These are phyloP conservation scores for Porites evermanni DNA, from an alignment of 92 coral and sea anemone species.

Conservation along the genomic window DNA sequence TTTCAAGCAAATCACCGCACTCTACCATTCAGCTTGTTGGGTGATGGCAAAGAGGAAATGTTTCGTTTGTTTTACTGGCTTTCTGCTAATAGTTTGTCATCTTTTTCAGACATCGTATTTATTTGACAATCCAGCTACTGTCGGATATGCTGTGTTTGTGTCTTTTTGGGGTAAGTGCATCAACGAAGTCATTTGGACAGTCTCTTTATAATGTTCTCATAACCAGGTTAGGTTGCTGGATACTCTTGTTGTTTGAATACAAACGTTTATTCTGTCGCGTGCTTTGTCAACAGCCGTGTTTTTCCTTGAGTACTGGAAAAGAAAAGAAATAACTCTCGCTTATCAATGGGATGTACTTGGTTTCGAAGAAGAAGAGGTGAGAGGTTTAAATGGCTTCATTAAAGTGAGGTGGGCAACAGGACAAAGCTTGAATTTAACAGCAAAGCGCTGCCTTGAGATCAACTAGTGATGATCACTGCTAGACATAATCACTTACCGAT, in stretches of 20 bases:
- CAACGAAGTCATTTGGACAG: not conserved
- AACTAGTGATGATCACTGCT: no score
- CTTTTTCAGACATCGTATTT: constrained; percentile 77
- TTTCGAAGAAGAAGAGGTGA: constrained; percentile 88
- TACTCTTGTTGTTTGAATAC: not conserved
- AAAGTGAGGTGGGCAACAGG: no score
- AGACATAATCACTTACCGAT: no score
- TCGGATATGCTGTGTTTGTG: constrained; percentile 83
- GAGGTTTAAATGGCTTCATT: no score
- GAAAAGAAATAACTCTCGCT: constrained; percentile 86
- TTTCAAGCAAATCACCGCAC: no score
- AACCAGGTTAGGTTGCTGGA: no score
- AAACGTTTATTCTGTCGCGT: not conserved
- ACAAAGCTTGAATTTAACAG: no score
- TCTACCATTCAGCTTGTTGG: no score
- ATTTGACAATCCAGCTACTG: constrained; percentile 91
- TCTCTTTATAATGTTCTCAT: not conserved
- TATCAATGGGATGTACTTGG: constrained; percentile 88
- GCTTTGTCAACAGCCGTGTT: constrained; percentile 72
- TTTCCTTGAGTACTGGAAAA: constrained; percentile 93
- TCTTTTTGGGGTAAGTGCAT: constrained; percentile 87
- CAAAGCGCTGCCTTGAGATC: no score
- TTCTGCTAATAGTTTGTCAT: not conserved
- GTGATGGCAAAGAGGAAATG: no score
- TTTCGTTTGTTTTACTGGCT: not conserved